Conservation (phyloP, 2,113 vertebrate genomes). For the Elaphurus davidianus region DNA sequence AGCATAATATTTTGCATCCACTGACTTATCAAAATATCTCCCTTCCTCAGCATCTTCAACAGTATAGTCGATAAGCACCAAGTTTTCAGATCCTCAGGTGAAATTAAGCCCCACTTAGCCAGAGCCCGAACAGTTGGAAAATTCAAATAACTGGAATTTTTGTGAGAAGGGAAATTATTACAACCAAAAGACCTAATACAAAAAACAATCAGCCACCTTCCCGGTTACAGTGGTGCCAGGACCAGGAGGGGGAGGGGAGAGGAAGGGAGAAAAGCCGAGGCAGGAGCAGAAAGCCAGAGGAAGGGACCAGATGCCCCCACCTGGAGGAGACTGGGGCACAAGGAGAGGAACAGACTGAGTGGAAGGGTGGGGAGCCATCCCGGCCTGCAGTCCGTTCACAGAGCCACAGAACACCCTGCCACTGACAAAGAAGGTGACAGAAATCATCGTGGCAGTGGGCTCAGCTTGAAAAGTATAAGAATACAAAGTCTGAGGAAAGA, state of each 20-base stretch:
- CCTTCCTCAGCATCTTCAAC: background rate
- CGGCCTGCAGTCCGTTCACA: background rate
- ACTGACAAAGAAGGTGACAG: background rate
- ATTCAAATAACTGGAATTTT: background rate
- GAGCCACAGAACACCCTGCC: background rate
- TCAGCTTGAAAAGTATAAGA: background rate
- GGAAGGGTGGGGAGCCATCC: background rate
- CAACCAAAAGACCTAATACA: background rate
- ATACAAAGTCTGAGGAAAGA: background rate
- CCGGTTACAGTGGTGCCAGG: background rate
- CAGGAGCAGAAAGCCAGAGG: background rate
- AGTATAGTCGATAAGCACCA: background rate
- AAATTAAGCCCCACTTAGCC: background rate
- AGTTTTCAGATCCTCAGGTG: background rate
- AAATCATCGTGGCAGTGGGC: background rate
- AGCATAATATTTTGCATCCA: background rate
- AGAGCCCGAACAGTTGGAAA: background rate
- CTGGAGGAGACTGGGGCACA: background rate
- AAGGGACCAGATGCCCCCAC: background rate
- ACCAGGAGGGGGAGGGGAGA: background rate
- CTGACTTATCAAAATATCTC: background rate
- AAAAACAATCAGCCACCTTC: background rate
- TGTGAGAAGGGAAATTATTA: background rate
- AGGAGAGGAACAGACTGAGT: background rate
- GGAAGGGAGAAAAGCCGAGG: background rate